A percentile compares a stretch with the other conserved stretches of the same genome.
phyloP scores from a whole-genome alignment of 2,888 invertebrate genomes.

The Emmelina monodactyla region DNA sequence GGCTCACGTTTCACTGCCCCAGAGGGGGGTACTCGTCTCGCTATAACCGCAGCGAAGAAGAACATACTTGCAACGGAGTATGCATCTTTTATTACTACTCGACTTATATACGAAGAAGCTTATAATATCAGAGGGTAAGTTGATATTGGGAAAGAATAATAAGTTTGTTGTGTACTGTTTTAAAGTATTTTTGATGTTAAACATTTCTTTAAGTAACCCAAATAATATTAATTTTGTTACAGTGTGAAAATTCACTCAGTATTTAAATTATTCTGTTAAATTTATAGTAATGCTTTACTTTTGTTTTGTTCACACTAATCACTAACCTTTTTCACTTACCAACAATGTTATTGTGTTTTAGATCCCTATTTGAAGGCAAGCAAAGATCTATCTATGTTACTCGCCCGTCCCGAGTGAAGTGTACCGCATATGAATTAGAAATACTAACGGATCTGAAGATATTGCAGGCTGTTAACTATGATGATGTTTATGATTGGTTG shows the following conservation, averaged over 20 bases:
- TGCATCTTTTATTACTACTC: slow-evolving; percentile 85
- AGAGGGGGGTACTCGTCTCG: slow-evolving; percentile 48
- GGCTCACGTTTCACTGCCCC: slow-evolving; percentile 47
- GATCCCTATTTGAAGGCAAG: slow-evolving; percentile 35
- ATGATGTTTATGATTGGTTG: slow-evolving; percentile 34
- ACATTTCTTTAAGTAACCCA: no score
- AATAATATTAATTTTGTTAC: no score
- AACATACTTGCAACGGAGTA: slow-evolving; percentile 48
- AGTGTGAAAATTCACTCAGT: no score
- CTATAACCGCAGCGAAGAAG: slow-evolving; percentile 29
- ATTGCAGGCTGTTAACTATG: slow-evolving; percentile 21
- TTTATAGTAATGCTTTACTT: background rate
- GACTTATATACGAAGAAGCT: slow-evolving; percentile 84
- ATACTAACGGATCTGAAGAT: slow-evolving; percentile 52
- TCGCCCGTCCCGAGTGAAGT: slow-evolving; percentile 36
- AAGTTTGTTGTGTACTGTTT: no score
- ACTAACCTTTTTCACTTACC: background rate
- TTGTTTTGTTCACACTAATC: background rate
- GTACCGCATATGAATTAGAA: slow-evolving; percentile 51
- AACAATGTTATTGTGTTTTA: slow-evolving; percentile 21
- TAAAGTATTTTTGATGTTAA: background rate
- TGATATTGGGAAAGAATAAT: no score
- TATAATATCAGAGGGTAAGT: slow-evolving; percentile 69
- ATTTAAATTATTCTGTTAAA: no score
- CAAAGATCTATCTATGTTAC: slow-evolving; percentile 49